Evolutionary conservation across 2,113 vertebrate species (phyloP).

Genomic region (Ctenomys sociabilis): DNA sequence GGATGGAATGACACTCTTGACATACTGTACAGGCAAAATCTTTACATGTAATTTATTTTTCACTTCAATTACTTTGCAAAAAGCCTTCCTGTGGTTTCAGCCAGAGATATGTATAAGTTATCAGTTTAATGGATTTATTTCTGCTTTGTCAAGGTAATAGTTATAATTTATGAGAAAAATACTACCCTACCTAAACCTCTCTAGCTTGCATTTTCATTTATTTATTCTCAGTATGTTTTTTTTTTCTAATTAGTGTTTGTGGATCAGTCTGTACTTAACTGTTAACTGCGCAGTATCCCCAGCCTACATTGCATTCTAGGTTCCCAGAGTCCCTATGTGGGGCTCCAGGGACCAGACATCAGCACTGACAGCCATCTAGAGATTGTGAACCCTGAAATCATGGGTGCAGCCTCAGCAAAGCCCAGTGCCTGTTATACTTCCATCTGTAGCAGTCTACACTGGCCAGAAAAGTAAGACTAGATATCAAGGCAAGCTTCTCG

Average conservation of each 20-base stretch:
- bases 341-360: background rate
- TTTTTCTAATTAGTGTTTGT: background rate
- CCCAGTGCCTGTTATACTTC: accelerated
- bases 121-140: slow-evolving; percentile 50
- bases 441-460: accelerated
- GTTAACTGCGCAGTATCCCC: background rate
- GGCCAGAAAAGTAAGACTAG: background rate
- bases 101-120: slow-evolving; percentile 23
- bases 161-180: background rate
- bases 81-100: slow-evolving; percentile 36
- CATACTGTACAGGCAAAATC: background rate
- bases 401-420: background rate
- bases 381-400: accelerated
- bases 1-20: background rate
- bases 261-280: background rate
- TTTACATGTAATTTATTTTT: slow-evolving; percentile 49
- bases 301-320: background rate
- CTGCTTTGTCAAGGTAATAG: slow-evolving; percentile 46
- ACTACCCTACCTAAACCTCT: background rate
- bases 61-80: slow-evolving; percentile 48
- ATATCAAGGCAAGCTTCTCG: accelerated
- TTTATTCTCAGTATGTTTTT: background rate
- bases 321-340: accelerated
- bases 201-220: background rate
- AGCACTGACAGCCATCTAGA: background rate